Conservation (phyloP, 1,140 invertebrate species). For the Drosophila serrata region DNA sequence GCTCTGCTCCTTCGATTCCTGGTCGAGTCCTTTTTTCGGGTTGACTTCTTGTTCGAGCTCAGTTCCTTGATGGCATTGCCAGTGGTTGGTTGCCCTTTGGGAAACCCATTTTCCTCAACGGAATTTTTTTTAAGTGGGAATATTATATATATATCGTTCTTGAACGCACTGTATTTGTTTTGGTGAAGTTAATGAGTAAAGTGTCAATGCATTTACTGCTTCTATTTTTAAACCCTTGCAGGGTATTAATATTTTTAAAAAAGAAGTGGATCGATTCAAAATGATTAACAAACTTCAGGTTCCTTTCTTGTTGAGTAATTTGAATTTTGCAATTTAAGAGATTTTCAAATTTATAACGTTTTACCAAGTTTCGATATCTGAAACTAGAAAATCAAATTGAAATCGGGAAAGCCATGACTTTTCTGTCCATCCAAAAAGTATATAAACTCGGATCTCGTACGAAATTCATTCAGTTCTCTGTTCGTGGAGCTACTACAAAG, state of each 20-base stretch:
- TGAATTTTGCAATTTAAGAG: too few species aligned
- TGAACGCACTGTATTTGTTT: neutral
- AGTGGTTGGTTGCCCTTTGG: slow-evolving; percentile 25
- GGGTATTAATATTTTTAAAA: neutral
- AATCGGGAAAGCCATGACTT: neutral
- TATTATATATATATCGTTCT: neutral
- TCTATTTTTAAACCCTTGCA: neutral
- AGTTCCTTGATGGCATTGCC: slow-evolving; percentile 37
- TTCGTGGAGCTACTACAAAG: neutral
- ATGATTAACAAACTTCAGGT: too few species aligned
- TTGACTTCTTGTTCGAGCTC: slow-evolving; percentile 10
- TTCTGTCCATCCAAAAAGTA: neutral
- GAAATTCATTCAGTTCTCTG: neutral
- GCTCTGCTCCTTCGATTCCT: neutral
- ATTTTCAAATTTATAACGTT: too few species aligned
- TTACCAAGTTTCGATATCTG: too few species aligned
- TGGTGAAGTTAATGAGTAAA: neutral
- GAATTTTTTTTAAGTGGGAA: neutral
- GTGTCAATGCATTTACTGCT: neutral
- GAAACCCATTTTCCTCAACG: neutral
- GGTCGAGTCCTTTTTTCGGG: slow-evolving; percentile 5
- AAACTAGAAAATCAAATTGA: neutral
- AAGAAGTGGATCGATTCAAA: too few species aligned
- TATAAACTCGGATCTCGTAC: neutral
- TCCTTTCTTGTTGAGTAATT: too few species aligned